Conservation (phyloP, 2,113 vertebrate species). For the Zosterops pallidus region DNA sequence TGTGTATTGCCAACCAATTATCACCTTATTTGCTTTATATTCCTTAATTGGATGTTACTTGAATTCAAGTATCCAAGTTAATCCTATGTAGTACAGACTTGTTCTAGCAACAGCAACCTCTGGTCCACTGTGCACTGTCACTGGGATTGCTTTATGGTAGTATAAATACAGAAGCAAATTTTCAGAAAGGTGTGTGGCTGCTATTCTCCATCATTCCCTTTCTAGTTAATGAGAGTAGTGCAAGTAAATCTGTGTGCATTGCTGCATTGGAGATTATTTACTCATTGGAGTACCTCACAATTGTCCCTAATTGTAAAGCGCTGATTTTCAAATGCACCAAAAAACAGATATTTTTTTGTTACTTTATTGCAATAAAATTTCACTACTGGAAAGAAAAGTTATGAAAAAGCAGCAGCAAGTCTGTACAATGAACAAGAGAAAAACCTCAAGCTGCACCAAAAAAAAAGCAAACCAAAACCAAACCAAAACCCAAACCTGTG, state of each 20-base stretch:
- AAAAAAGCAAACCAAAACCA: neutral
- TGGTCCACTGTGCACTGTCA: neutral
- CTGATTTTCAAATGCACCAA: neutral
- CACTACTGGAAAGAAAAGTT: neutral
- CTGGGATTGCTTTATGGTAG: neutral
- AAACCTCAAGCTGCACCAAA: neutral
- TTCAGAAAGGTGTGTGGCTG: neutral
- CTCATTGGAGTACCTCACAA: neutral
- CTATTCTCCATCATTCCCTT: neutral
- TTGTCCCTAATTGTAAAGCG: neutral
- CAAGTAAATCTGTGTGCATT: neutral
- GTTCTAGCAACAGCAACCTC: neutral
- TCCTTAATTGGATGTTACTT: conserved; percentile 56
- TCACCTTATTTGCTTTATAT: neutral
- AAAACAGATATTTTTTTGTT: neutral
- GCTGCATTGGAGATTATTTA: neutral
- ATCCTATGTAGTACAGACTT: conserved; percentile 65
- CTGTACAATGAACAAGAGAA: conserved; percentile 57
- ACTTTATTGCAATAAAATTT: neutral
- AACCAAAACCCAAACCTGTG: neutral
- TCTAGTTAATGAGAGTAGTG: neutral
- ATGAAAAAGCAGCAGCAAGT: conserved; percentile 51
- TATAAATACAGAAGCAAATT: neutral
- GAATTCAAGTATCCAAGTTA: conserved; percentile 9
- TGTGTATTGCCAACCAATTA: conserved; percentile 52